Conservation (phyloP, 2,797 vertebrate species). For the Denticeps clupeoides region DNA sequence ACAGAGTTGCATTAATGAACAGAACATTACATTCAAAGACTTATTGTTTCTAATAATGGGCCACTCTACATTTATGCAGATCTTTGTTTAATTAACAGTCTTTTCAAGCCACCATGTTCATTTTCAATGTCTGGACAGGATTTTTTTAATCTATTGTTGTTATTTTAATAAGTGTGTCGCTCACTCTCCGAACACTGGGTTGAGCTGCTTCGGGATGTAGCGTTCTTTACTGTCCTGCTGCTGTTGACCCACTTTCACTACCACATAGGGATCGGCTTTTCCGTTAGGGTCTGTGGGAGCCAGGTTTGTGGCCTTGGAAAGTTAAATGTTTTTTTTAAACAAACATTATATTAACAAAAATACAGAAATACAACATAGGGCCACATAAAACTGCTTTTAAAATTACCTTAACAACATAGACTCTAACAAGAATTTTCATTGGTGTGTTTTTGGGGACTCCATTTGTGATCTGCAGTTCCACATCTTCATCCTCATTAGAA, state of each 20-base stretch:
- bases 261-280: slow-evolving; percentile 84
- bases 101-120: too few relatives aligned
- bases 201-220: slow-evolving; percentile 90
- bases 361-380: neutral
- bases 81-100: too few relatives aligned
- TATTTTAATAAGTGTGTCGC: slow-evolving; percentile 23
- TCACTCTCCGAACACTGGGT: slow-evolving; percentile 90
- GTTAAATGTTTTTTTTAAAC: too few relatives aligned
- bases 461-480: slow-evolving; percentile 54
- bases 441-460: slow-evolving; percentile 78
- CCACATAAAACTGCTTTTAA: slow-evolving; percentile 5
- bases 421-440: slow-evolving; percentile 75
- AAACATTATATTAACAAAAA: too few relatives aligned
- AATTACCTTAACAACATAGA: slow-evolving; percentile 87
- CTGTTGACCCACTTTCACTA: slow-evolving; percentile 67
- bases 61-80: too few relatives aligned
- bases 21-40: too few relatives aligned
- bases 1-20: too few relatives aligned
- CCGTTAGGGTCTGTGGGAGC: slow-evolving; percentile 81
- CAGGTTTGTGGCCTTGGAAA: slow-evolving; percentile 70
- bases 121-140: too few relatives aligned
- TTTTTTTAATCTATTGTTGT: neutral
- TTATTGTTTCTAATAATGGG: too few relatives aligned
- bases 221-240: slow-evolving; percentile 67
- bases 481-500: slow-evolving; percentile 41